Evolutionary conservation across 2,113 vertebrate genomes (phyloP).

Genomic region (Lepisosteus osseus): DNA sequence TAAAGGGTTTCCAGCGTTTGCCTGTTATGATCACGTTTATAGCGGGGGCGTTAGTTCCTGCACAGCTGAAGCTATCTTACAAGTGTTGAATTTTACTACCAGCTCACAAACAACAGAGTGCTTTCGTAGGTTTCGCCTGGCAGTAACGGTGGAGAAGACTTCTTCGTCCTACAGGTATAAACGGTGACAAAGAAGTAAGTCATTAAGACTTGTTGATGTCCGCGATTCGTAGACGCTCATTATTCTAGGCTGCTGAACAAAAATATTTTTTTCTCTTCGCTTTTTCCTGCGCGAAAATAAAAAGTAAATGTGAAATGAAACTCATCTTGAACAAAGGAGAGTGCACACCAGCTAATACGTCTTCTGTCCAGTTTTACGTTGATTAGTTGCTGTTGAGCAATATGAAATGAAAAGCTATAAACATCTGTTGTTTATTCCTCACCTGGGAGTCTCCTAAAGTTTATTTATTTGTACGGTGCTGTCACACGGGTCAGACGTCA

Average conservation of each 20-base stretch:
- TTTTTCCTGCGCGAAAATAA: slow-evolving; percentile 27
- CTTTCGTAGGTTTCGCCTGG: slow-evolving; percentile 27
- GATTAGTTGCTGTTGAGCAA: slow-evolving; percentile 23
- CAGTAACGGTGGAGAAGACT: slow-evolving; percentile 31
- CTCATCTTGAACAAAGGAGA: slow-evolving; percentile 22
- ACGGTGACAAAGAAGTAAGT: slow-evolving; percentile 36
- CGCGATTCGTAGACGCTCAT: slow-evolving; percentile 28
- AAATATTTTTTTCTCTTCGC: slow-evolving; percentile 19
- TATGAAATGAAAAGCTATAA: slow-evolving; percentile 6
- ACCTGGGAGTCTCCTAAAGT: slow-evolving; percentile 37
- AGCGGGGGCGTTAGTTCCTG: slow-evolving; percentile 24
- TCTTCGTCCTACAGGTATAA: slow-evolving; percentile 22
- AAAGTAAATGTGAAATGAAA: slow-evolving; percentile 13
- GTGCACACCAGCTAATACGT: slow-evolving; percentile 12
- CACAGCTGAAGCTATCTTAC: slow-evolving; percentile 25
- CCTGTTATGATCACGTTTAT: slow-evolving; percentile 11
- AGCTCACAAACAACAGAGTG: slow-evolving; percentile 25
- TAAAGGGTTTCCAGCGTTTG: neutral
- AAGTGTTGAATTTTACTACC: slow-evolving; percentile 25
- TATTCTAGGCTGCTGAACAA: slow-evolving; percentile 35
- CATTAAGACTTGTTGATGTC: slow-evolving; percentile 66
- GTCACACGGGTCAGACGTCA: slow-evolving; percentile 54
- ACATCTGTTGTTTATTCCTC: slow-evolving; percentile 16
- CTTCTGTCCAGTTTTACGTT: slow-evolving; percentile 18
- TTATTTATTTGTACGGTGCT: slow-evolving; percentile 51